These are phyloP conservation scores for Microcebus ravelobensis DNA, from an alignment of 2,113 vertebrate genomes.

Conservation along the genomic window DNA sequence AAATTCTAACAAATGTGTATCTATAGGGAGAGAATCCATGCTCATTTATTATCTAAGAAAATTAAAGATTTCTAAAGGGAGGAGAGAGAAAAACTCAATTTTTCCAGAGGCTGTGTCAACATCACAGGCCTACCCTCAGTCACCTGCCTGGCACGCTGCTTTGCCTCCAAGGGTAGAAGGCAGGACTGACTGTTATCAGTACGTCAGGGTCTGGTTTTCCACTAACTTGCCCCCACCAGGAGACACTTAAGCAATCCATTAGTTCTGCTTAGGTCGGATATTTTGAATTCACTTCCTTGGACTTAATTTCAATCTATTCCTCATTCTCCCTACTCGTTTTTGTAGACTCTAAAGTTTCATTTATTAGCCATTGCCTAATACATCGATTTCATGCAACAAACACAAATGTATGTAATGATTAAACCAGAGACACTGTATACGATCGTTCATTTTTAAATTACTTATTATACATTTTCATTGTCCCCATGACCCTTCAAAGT, in stretches of 20 bases:
- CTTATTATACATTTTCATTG: not conserved
- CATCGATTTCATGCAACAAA: not conserved
- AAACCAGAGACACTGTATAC: not conserved
- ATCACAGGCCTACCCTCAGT: not conserved
- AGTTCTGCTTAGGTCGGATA: not conserved
- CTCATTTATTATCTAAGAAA: not conserved
- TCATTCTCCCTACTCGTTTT: not conserved
- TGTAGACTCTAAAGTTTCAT: not conserved
- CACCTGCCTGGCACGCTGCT: rapidly evolving
- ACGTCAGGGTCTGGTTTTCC: not conserved
- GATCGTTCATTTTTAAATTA: not conserved
- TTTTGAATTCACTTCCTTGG: not conserved
- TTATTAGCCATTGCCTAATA: not conserved
- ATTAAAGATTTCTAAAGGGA: not conserved
- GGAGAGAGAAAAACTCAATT: not conserved
- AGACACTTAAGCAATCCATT: not conserved
- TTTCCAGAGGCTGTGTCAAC: not conserved
- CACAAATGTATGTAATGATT: not conserved
- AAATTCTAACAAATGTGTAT: not conserved
- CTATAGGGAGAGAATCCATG: not conserved
- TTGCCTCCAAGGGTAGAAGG: not conserved
- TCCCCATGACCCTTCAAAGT: not conserved
- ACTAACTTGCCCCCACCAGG: not conserved
- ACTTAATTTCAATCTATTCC: not conserved
- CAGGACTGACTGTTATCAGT: not conserved